Evolutionary conservation across 2,888 invertebrate genomes (phyloP), one percentile per base, ranked within the genome.

Genomic region (Pollenia amentaria): DNA sequence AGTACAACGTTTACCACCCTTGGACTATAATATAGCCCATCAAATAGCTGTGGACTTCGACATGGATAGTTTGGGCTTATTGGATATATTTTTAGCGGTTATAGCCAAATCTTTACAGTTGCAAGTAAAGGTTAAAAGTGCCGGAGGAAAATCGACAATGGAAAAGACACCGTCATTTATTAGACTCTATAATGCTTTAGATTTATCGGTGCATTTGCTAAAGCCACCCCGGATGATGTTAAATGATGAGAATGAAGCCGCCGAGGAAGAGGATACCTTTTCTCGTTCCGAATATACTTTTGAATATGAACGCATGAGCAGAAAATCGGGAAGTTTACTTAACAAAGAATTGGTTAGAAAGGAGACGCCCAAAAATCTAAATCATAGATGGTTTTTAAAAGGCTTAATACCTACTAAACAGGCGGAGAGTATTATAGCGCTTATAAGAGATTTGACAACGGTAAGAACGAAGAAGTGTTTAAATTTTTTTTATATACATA

Each of bases 391-490:
- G 99, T 99, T 98, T 95, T 94, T 98, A 91, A 95, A 97, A 84
- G 99, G 99, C 0, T 95, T 95, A 78, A 97, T 97, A 88, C 96
- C 96, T 14, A 95, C 96, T 88, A 97, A 97, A 91, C 95, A 98
- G 85, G 98, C 98, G 1, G 97, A 97, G 92, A 96, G 97, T 70
- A 97, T 98, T 62, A 97, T 98, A 57, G 95, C 95, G 78, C 95
- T 99, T 8, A 95, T 99, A 18, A 96, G 97, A 87, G 99, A 99
- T 91, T 97, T 99, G 96, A 97, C 98, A 21, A 96, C 97, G 91
- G 98, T 98, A 94, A 94, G 94, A 62, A 65, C 0, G 38, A 14
- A 21, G 14, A 46, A 10, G 21, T 14, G 12, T n/a, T n/a, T 65
- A 0, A 44, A 2, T 44, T 65, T 18, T 1, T 11, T 44, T 18